Evolutionary conservation across 53 echinoderm and acorn worm species (phyloP).

Genomic region (Glandiceps talaboti): DNA sequence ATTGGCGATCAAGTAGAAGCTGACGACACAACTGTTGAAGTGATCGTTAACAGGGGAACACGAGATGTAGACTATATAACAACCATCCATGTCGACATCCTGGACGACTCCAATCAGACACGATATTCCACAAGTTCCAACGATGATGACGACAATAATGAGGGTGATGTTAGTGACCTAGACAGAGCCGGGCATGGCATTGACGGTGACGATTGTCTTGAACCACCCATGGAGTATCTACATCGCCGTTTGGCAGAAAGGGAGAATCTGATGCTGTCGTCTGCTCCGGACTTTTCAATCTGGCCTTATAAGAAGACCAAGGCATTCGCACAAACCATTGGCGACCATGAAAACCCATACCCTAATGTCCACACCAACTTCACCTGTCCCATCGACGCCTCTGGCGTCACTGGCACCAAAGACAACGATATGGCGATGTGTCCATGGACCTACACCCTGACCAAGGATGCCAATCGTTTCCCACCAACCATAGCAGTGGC

Average conservation of each 20-base stretch:
- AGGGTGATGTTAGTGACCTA: no score
- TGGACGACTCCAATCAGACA: no score
- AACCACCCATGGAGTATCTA: not conserved
- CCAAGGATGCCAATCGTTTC: slow-evolving; percentile 34
- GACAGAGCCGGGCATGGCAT: no score
- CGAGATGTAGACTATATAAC: no score
- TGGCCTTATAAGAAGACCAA: not conserved
- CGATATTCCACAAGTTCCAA: no score
- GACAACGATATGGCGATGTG: slow-evolving; percentile 5
- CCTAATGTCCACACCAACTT: not conserved
- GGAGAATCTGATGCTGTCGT: not conserved
- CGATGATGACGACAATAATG: no score
- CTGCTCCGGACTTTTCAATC: not conserved
- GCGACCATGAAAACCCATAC: not conserved
- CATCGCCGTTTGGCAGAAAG: not conserved
- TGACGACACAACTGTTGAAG: no score
- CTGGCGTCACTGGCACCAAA: not conserved
- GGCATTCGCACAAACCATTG: not conserved
- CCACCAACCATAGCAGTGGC: slow-evolving; percentile 22
- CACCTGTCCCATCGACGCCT: not conserved
- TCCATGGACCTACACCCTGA: slow-evolving; percentile 26
- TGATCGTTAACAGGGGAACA: no score
- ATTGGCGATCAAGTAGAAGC: no score
- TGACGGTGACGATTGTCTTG: not conserved
- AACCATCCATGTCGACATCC: no score